Percentiles rank a stretch among this genome's conserved stretches.
Evolutionary conservation across 2,113 vertebrate genomes (phyloP).

Genomic region (Callipepla californica): DNA sequence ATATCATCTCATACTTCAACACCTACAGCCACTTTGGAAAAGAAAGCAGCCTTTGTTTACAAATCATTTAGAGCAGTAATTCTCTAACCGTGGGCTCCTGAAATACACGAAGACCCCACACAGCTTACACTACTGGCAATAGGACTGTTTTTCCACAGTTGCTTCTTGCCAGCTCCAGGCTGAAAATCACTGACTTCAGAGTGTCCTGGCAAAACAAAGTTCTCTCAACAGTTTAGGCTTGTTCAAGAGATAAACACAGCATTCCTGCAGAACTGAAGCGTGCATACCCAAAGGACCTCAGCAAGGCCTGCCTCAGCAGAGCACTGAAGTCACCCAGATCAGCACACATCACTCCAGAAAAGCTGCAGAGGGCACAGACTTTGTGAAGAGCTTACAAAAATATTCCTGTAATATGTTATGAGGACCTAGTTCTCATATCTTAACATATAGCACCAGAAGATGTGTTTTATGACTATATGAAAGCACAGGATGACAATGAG

Average conservation of each 20-base stretch:
- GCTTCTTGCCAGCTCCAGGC: constrained; percentile 20
- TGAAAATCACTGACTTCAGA: constrained; percentile 19
- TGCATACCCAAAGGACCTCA: background rate
- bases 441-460: background rate
- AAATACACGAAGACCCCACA: constrained; percentile 20
- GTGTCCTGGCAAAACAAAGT: background rate
- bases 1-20: constrained; percentile 12
- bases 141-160: constrained; percentile 8
- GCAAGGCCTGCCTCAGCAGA: background rate
- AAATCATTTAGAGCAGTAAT: constrained; percentile 17
- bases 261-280: background rate
- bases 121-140: constrained; percentile 30
- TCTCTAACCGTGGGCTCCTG: constrained; percentile 11
- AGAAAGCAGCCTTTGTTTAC: background rate
- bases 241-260: background rate
- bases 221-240: background rate
- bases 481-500: background rate
- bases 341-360: background rate
- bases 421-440: too few relatives aligned
- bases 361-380: background rate
- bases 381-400: background rate
- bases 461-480: background rate
- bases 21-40: constrained; percentile 9
- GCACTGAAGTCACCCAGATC: background rate
- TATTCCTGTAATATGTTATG: background rate